Base-by-base conservation (phyloP, 2,888 invertebrate species). In the Pachliopta kotzebuea region DNA sequence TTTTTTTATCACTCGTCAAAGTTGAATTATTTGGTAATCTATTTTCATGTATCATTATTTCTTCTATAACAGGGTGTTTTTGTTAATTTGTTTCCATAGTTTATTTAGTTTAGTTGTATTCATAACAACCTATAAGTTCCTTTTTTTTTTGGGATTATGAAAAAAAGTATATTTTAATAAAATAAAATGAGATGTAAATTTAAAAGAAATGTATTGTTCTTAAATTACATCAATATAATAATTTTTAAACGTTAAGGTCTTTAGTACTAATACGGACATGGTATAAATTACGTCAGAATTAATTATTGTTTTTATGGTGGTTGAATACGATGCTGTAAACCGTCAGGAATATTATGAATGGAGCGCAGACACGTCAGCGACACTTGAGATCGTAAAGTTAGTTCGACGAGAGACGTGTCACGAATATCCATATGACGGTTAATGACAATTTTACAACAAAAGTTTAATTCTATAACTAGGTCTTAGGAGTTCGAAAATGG, bases 291-390 rank as follows among this genome's bases (percentile, higher is more conserved):
- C 52, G 56, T 52, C 52, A 60, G 64, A 60, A 60, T 65, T 65
- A 65, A 65, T 65, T 65, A 65, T 60, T 31, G 18, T 42, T 60
- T 63, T 65, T 65, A 65, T 65, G 60, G 56, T 45, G 45, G 60
- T 54, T 53, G 57, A 49, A 61, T 61, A 85, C 85, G 85, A 81
- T 79, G 86, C 83, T 88, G 88, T 88, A 85, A 87, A 86, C 82
- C 76, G 76, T 73, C 74, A 75, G 78, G 78, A 79, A 82, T 84
- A 82, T 83, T 84, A 84, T 84, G 60, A 70, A 68, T 42, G 62
- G 31, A 50, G 52, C 23, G 17, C 55, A 24, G 21, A 50, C 55
- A 58, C 62, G 50, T 62, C 65, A 65, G 56, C 62, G 50, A 54
- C 62, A 65, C 50, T 65, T 54, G 49, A 62, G 37, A 57, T 62